phyloP scores from a whole-genome alignment of 2,113 vertebrate species.

The Acrocephalus kingi region DNA sequence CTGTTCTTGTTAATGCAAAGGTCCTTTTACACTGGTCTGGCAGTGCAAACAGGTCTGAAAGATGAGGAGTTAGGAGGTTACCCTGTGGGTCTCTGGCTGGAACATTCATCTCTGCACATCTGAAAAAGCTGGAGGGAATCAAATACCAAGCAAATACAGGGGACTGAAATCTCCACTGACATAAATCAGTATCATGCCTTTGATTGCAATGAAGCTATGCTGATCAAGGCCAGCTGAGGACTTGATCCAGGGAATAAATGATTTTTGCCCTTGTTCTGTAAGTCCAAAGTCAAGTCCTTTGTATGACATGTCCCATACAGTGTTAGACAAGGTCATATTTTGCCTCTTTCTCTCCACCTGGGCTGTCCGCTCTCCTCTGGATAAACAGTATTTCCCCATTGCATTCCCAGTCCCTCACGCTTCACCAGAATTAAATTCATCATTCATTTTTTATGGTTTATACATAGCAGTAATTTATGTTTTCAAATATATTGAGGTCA shows the following conservation, averaged over 20 bases:
- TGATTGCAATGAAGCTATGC: background rate
- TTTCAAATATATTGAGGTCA: conserved; percentile 85
- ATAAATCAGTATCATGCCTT: background rate
- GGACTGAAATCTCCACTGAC: background rate
- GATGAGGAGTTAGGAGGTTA: background rate
- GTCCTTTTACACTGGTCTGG: background rate
- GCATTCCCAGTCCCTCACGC: conserved; percentile 74
- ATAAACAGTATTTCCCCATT: conserved; percentile 72
- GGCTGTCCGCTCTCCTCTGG: conserved; percentile 52
- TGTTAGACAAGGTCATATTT: conserved; percentile 56
- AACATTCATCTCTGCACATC: background rate
- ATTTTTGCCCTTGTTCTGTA: background rate
- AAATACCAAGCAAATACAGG: background rate
- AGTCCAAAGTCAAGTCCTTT: conserved; percentile 48
- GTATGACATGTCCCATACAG: background rate
- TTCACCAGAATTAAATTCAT: conserved; percentile 85
- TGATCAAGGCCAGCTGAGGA: background rate
- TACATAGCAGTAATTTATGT: conserved; percentile 84
- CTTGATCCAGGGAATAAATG: background rate
- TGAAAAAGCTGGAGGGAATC: background rate
- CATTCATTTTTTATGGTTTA: conserved; percentile 87
- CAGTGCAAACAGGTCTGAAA: background rate
- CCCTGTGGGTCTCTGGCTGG: background rate
- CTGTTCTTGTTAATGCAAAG: background rate
- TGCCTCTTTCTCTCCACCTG: background rate